Percentiles rank a stretch among this genome's conserved stretches.
Conservation (phyloP, 2,797 vertebrate species). For the Sebastes cheni region DNA sequence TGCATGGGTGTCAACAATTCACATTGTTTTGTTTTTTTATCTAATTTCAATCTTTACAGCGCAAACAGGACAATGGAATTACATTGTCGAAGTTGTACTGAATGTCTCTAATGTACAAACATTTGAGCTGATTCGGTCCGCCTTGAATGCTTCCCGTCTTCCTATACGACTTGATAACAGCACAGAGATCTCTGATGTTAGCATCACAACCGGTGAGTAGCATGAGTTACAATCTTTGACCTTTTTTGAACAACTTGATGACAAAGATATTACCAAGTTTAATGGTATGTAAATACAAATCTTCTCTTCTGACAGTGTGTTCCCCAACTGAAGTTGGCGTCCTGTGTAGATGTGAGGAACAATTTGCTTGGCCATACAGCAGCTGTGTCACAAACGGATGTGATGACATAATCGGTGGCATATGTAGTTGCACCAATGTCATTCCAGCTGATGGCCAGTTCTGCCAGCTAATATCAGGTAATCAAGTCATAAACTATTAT, state of each 20-base stretch:
- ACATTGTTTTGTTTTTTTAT: neutral
- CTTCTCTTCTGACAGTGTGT: conserved; percentile 38
- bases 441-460: conserved; percentile 16
- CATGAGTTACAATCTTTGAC: conserved; percentile 1
- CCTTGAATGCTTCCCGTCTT: conserved; percentile 29
- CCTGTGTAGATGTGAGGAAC: conserved; percentile 38
- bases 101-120: conserved; percentile 13
- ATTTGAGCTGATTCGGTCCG: conserved; percentile 25
- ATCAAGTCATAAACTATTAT: neutral
- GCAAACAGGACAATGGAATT: conserved; percentile 1
- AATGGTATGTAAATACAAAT: neutral
- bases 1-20: neutral
- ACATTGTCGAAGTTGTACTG: conserved; percentile 46
- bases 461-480: conserved; percentile 50
- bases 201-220: conserved; percentile 58
- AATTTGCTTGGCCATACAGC: conserved; percentile 32
- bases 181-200: conserved; percentile 38
- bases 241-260: neutral
- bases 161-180: conserved; percentile 47
- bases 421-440: conserved; percentile 41
- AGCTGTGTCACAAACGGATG: conserved; percentile 40
- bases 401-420: conserved; percentile 6
- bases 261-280: neutral
- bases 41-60: conserved; percentile 12
- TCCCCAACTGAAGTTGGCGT: neutral